phyloP scores from a whole-genome alignment of 2,888 invertebrate species.

The Plagodis pulveraria region DNA sequence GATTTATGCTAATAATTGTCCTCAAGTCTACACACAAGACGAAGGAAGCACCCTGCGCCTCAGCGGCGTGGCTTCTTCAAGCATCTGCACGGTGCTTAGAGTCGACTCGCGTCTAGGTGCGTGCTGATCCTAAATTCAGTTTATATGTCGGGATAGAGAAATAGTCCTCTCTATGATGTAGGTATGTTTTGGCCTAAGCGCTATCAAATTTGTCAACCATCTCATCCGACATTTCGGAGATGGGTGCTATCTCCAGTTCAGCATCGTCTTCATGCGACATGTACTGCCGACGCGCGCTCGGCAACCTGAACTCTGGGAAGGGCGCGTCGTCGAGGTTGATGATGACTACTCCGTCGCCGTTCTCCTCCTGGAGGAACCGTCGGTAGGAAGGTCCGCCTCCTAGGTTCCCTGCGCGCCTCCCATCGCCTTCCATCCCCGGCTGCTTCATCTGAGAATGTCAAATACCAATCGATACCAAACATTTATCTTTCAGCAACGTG shows the following conservation, averaged over 20 bases:
- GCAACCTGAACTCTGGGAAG: constrained; percentile 59
- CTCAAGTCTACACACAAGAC: too few relatives aligned
- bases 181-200: not conserved
- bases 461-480: too few relatives aligned
- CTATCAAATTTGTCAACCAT: not conserved
- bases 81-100: too few relatives aligned
- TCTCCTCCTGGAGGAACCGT: constrained; percentile 54
- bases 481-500: too few relatives aligned
- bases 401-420: not conserved
- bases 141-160: too few relatives aligned
- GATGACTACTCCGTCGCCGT: constrained; percentile 49
- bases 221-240: not conserved
- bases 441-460: not conserved
- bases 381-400: constrained; percentile 24
- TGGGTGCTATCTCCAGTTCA: constrained; percentile 25
- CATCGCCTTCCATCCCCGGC: not conserved
- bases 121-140: too few relatives aligned
- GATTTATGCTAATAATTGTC: too few relatives aligned
- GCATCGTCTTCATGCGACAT: constrained; percentile 41
- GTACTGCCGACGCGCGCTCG: constrained; percentile 59
- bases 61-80: too few relatives aligned
- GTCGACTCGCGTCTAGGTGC: too few relatives aligned
- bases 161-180: too few relatives aligned
- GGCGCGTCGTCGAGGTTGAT: constrained; percentile 55
- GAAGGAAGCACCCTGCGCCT: too few relatives aligned